phyloP scores from a whole-genome alignment of 2,888 invertebrate genomes.

The Encarsia formosa region DNA sequence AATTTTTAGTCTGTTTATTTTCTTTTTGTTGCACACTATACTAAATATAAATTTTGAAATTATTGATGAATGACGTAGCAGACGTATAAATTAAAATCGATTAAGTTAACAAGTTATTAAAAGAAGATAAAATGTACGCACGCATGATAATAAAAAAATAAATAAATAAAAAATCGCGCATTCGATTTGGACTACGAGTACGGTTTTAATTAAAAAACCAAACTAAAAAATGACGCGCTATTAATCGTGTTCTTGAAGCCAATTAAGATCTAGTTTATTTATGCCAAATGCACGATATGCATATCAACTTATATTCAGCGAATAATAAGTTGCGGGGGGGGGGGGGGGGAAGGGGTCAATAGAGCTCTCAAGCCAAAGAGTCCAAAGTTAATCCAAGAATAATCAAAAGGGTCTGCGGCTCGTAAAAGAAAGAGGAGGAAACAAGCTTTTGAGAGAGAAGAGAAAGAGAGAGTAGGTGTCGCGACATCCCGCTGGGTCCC shows the following conservation, averaged over 20 bases:
- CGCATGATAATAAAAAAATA: no score
- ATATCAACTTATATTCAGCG: neutral
- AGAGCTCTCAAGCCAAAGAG: neutral
- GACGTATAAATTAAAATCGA: no score
- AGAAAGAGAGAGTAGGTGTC: conserved; percentile 42
- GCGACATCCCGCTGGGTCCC: conserved; percentile 49
- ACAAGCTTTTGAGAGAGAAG: conserved; percentile 1
- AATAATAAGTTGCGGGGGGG: neutral
- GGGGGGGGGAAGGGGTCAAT: conserved; percentile 10
- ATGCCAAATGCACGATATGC: neutral
- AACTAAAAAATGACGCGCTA: neutral
- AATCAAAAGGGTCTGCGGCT: neutral
- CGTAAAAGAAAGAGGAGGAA: conserved; percentile 11
- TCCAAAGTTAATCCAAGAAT: neutral
- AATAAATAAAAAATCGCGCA: no score
- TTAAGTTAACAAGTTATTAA: no score
- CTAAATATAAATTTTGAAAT: no score
- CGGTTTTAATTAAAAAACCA: conserved; percentile 6
- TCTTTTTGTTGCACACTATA: no score
- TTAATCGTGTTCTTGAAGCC: conserved; percentile 16
- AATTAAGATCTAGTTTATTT: conserved; percentile 12
- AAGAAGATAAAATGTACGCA: no score
- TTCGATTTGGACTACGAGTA: no score
- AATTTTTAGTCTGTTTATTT: no score
- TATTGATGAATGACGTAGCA: no score